Conservation (phyloP, 2,797 vertebrate genomes). For the Octomys mimax region DNA sequence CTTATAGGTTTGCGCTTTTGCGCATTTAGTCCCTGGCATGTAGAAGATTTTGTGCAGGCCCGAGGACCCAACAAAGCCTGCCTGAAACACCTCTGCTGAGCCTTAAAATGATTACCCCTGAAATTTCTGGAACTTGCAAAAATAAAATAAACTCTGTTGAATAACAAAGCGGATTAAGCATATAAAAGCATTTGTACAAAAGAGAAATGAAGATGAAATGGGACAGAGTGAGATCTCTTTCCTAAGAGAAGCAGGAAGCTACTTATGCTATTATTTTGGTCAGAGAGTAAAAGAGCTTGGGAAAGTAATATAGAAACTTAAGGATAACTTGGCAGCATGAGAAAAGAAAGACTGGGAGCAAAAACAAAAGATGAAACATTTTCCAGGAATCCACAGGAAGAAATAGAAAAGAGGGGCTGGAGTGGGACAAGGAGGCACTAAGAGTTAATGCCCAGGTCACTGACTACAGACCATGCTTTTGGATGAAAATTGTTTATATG, state of each 20-base stretch:
- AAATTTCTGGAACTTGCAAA: background rate
- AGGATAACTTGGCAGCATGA: background rate
- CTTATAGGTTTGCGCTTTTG: background rate
- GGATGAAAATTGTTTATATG: background rate
- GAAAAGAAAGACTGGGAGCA: background rate
- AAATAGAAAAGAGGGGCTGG: background rate
- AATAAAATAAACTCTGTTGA: background rate
- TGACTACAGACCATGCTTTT: background rate
- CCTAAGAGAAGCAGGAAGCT: background rate
- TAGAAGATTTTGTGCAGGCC: background rate
- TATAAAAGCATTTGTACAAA: background rate
- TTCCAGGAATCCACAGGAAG: background rate
- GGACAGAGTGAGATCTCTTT: background rate
- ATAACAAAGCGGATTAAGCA: slow-evolving; percentile 3
- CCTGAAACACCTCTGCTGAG: background rate
- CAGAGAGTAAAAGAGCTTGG: background rate
- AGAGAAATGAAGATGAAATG: background rate
- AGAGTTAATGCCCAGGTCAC: background rate
- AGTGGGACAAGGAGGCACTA: background rate
- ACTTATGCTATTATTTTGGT: background rate
- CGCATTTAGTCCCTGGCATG: background rate
- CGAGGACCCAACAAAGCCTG: background rate
- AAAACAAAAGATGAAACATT: background rate
- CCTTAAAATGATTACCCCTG: background rate
- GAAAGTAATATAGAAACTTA: background rate